A percentile compares a stretch with the other conserved stretches of the same genome.
phyloP scores from a whole-genome alignment of 2,888 invertebrate species.

The Stenotaenia linearis region DNA sequence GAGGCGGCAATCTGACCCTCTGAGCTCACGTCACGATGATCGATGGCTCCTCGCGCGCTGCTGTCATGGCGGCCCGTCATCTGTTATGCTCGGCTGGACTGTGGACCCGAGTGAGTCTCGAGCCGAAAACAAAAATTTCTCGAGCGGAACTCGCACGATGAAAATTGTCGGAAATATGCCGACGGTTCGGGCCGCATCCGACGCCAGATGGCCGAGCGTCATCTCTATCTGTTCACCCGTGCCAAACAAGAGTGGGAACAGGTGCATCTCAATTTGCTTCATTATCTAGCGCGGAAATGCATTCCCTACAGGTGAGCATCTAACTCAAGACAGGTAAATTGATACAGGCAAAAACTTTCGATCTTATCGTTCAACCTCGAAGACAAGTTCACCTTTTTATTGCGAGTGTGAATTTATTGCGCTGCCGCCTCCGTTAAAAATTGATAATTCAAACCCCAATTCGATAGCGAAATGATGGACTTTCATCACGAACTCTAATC shows the following conservation, averaged over 20 bases:
- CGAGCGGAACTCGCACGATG: background rate
- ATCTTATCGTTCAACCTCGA: background rate
- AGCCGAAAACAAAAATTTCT: constrained; percentile 27
- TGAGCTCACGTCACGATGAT: constrained; percentile 44
- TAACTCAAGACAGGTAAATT: background rate
- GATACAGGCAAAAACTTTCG: background rate
- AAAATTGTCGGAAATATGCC: background rate
- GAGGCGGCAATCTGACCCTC: constrained; percentile 42
- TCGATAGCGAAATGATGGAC: background rate
- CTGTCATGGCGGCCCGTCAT: constrained; percentile 35
- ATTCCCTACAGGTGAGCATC: constrained; percentile 3
- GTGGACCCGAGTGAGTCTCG: constrained; percentile 7
- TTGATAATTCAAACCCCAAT: background rate
- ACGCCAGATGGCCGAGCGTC: background rate
- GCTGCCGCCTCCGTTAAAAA: background rate
- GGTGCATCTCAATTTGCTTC: background rate
- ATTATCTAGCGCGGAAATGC: background rate
- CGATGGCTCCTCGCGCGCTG: constrained; percentile 40
- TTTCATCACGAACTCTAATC: background rate
- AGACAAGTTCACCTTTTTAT: background rate
- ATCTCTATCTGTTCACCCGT: background rate
- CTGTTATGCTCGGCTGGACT: constrained; percentile 24
- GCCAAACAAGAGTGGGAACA: constrained; percentile 1
- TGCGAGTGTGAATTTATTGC: background rate
- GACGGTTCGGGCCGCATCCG: background rate